Base-by-base conservation (phyloP, 2,113 vertebrate species). In the Emydocephalus ijimae region DNA sequence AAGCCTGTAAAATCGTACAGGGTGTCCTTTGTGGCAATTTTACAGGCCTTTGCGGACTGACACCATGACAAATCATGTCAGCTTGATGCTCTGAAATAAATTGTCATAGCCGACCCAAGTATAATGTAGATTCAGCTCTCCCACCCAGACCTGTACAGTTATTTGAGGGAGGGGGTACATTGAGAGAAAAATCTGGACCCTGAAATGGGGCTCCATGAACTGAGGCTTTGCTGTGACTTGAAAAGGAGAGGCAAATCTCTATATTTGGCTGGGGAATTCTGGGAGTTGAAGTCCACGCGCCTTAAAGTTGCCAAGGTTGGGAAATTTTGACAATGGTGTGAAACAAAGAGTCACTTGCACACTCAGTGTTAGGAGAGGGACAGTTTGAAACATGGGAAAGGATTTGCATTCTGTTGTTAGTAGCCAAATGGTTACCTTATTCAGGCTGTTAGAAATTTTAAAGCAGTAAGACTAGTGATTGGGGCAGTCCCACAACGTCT, bases 341-440 rank as follows among this genome's bases (percentile, higher is more conserved):
- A n/a, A 90, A 34, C 6, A 90, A 29, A 55, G 18, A 23, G 74
- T 48, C 55, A 43, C 11, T 54, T 93, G 92, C 92, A 91, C 55
- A 69, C 12, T 91, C 14, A 26, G 6, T 26, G 57, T 93, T 88
- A 95, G 0, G 89, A 94, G 96, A 93, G 24, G 21, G 89, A 87
- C 96, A 94, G 95, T 93, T 96, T 95, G 96, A 94, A 95, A 93
- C 88, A 95, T 61, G 45, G n/a, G 2, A 11, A 43, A 54, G 26
- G 90, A 96, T 94, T 96, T 96, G 95, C 87, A 92, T 94, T 93
- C 92, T 94, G 95, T 93, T 91, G 91, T 94, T 96, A 96, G 95
- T 94, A 97, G 93, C 96, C 94, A 93, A 94, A 95, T 0, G 34
- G 95, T 96, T 96, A 97, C 96, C 96, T 97, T 94, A 95, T 57